Evolutionary conservation across 2,797 vertebrate species (phyloP).

Genomic region (Nyctibius grandis): DNA sequence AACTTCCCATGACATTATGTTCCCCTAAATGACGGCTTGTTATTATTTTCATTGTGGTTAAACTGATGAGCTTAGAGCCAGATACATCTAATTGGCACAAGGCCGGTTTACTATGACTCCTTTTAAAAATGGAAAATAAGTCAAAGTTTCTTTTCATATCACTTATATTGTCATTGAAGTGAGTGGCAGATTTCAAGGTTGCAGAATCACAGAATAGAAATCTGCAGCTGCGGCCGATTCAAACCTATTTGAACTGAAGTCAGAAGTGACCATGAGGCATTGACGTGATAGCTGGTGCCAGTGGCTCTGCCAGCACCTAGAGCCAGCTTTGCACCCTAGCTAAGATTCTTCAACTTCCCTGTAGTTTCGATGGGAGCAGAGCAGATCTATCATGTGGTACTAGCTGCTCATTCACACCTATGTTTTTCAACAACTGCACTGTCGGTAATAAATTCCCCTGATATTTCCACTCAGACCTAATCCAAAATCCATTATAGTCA

Average conservation of each 20-base stretch:
- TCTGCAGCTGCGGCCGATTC: rapidly evolving
- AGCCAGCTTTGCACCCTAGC: background rate
- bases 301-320: background rate
- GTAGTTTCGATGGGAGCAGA: background rate
- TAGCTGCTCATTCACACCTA: background rate
- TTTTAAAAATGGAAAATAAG: background rate
- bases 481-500: background rate
- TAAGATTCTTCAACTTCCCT: background rate
- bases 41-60: background rate
- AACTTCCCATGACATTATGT: background rate
- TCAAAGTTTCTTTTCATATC: background rate
- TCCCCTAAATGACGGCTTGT: background rate
- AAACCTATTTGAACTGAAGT: background rate
- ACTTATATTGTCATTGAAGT: background rate
- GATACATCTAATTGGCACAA: background rate
- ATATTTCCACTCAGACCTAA: background rate
- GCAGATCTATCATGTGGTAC: background rate
- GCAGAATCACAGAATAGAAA: background rate
- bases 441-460: background rate
- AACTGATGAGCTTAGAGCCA: background rate
- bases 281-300: background rate
- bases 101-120: background rate
- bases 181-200: background rate
- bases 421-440: background rate
- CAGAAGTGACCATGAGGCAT: background rate